phyloP scores from a whole-genome alignment of 2,113 vertebrate species.

The Corythaixoides concolor region DNA sequence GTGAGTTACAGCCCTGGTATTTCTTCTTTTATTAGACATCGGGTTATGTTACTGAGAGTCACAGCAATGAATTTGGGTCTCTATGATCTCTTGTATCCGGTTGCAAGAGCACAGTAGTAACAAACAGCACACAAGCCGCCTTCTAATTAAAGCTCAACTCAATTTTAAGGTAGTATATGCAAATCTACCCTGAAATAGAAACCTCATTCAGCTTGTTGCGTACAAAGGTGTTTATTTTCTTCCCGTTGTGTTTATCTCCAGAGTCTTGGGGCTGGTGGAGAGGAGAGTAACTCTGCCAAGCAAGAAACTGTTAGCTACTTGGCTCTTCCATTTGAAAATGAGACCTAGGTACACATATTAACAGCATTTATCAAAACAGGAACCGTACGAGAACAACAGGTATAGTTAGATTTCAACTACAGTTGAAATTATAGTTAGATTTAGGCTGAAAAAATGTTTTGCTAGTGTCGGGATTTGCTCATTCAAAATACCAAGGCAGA shows the following conservation, averaged over 20 bases:
- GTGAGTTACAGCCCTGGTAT: constrained; percentile 6
- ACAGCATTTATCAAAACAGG: not conserved
- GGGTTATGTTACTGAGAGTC: not conserved
- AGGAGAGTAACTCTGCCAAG: not conserved
- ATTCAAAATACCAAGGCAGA: not conserved
- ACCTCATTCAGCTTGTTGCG: not conserved
- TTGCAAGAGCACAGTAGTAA: not conserved
- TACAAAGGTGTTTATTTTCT: not conserved
- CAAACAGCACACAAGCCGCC: not conserved
- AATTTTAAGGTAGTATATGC: not conserved
- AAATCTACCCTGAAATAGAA: not conserved
- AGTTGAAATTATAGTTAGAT: not conserved
- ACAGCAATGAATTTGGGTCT: not conserved
- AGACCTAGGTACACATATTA: not conserved
- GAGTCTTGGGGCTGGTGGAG: not conserved
- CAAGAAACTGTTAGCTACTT: not conserved
- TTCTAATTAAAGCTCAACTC: not conserved
- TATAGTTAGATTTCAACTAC: not conserved
- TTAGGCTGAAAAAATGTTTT: not conserved
- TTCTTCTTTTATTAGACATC: not conserved
- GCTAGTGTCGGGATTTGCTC: not conserved
- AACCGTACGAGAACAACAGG: not conserved
- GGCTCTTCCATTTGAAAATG: not conserved
- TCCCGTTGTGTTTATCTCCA: not conserved
- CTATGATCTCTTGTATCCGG: not conserved